Evolutionary conservation across 2,113 vertebrate genomes (phyloP), one percentile per base, ranked within the genome.

Genomic region (Amblyornis subalaris): DNA sequence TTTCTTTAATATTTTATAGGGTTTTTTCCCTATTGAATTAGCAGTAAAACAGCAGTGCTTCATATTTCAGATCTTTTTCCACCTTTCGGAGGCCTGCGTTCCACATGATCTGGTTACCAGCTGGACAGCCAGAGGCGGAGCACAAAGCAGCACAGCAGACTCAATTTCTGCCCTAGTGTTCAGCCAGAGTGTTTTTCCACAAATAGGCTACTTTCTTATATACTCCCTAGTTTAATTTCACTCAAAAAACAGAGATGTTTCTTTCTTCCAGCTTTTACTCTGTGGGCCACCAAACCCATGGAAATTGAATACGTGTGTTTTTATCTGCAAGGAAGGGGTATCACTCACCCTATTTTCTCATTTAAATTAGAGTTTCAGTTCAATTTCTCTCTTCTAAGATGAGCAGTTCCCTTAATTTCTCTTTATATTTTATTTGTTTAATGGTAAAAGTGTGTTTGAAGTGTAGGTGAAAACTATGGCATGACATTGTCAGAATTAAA

Each of bases 1-100:
- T 97, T 97, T 94, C 96, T 97, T 97, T 97, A 97, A 97, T 97
- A 97, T 97, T 97, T 97, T 97, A 97, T 95, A 93, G 88, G 82
- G 1, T 2, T 96, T 97, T 94, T 97, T 96, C 92, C 95, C 95
- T 95, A 93, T 97, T 92, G 88, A 94, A 80, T 96, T 88, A 92
- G 78, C 95, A 93, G 89, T 96, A 96, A 95, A 97, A 94, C 93
- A 96, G 80, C 91, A 80, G 75, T 94, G 92, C 96, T 96, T 96
- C 87, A 93, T 96, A 92, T 96, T 97, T 95, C 93, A 81, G 75
- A 93, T 95, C 75, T 87, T 89, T 96, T 96, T 85, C 96, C 87
- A 90, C 85, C 94, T 97, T 90, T 87, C 2, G n/a, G 92, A 93
- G 94, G 93, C 94, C 92, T 91, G 93, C 0, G 78, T 96, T 96